A percentile compares a stretch with the other conserved stretches of the same genome.
Conservation (phyloP, 2,888 invertebrate genomes). For the Lepidonotus clava region DNA sequence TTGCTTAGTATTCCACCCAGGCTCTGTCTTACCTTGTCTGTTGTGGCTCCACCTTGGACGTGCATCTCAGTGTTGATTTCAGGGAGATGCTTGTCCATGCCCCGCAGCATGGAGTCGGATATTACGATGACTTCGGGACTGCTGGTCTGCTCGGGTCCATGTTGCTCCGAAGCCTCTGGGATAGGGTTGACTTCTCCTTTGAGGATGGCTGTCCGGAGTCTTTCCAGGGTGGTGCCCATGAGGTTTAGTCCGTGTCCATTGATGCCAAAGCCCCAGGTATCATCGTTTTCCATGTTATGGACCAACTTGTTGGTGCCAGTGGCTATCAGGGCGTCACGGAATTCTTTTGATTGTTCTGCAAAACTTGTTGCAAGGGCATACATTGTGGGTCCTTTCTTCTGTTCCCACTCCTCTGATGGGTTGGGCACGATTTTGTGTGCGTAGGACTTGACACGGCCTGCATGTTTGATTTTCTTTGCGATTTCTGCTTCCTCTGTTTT, state of each 20-base stretch:
- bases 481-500: not conserved
- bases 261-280: not conserved
- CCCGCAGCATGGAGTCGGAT: too few relatives aligned
- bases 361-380: not conserved
- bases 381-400: not conserved
- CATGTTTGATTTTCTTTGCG: not conserved
- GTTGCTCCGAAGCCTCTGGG: too few relatives aligned
- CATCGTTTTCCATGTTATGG: slow-evolving; percentile 30
- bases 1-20: too few relatives aligned
- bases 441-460: not conserved
- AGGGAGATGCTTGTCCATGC: too few relatives aligned
- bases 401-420: not conserved
- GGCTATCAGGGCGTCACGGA: not conserved
- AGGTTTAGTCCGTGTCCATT: not conserved
- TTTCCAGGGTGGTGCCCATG: not conserved
- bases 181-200: too few relatives aligned
- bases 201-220: not conserved
- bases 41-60: too few relatives aligned
- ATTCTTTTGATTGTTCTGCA: not conserved
- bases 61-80: too few relatives aligned
- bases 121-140: too few relatives aligned
- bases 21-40: too few relatives aligned
- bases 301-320: not conserved
- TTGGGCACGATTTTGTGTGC: too few relatives aligned
- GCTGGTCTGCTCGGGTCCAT: too few relatives aligned